Conservation (phyloP, 1,140 invertebrate species). For the Anoplophora glabripennis region DNA sequence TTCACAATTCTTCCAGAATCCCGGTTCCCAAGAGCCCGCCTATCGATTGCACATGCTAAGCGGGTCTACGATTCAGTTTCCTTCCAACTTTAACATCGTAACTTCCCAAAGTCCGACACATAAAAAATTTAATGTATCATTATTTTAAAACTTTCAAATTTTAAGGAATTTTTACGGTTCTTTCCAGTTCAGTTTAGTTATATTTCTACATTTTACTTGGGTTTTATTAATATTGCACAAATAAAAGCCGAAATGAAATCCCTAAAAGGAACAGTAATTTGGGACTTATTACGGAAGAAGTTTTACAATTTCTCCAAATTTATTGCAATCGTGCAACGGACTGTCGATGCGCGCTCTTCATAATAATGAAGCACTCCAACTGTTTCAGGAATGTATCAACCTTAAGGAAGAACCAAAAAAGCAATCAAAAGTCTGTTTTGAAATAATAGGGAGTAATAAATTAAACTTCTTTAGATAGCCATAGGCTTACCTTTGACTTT, state of each 20-base stretch:
- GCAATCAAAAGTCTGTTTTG: too few species aligned
- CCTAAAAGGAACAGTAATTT: too few species aligned
- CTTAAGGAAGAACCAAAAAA: too few species aligned
- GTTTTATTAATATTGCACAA: slow-evolving; percentile 5
- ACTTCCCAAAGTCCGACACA: neutral
- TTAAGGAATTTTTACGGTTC: slow-evolving; percentile 4
- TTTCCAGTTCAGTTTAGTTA: neutral
- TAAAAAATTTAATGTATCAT: neutral
- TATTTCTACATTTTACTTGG: neutral
- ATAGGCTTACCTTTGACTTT: too few species aligned
- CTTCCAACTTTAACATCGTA: neutral
- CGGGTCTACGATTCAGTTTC: neutral
- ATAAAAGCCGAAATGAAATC: neutral
- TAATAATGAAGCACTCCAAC: too few species aligned
- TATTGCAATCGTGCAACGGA: too few species aligned
- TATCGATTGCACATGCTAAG: slow-evolving; percentile 2
- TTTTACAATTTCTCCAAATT: too few species aligned
- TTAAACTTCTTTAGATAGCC: too few species aligned
- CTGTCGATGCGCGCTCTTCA: too few species aligned
- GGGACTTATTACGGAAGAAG: too few species aligned
- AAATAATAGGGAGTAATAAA: too few species aligned
- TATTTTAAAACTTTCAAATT: neutral
- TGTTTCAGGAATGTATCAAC: too few species aligned
- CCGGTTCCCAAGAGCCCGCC: neutral
- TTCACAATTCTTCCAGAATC: neutral